Evolutionary conservation across 2,888 invertebrate species (phyloP), one percentile per base, ranked within the genome.

Genomic region (Mechanitis messenoides): DNA sequence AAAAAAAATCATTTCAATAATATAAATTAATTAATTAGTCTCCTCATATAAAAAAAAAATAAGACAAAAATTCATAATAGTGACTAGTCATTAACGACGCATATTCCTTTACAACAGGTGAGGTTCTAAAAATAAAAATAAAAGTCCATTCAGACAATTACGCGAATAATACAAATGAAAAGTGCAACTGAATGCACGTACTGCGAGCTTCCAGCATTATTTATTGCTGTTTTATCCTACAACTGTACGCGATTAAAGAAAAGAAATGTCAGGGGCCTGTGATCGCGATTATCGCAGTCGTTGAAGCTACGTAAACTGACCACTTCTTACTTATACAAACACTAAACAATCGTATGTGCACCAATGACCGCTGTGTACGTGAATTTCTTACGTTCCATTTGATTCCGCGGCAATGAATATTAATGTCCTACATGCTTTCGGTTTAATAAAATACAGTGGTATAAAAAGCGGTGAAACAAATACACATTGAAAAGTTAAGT

Each of bases 251-350:
- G 85, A 87, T 87, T 85, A 87, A 87, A 87, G 85, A 87, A 87
- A 87, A 87, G 84, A 87, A 87, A 85, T 83, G 83, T 85, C 87
- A 82, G 81, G 66, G 73, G 72, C 76, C 82, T 80, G 80, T 82
- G 85, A 85, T 87, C 85, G 84, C 82, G 87, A 86, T 87, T 87
- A 88, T 87, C 87, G 80, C 31, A 80, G 86, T 86, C 87, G 81
- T 79, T 81, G 84, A 79, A 81, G 81, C 80, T 79, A 79, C 78
- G 71, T 79, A 70, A 72, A 72, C 74, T 58, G 56, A 57, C 73
- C 75, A 73, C 74, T 73, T 67, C 71, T 69, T 70, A 68, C 66
- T 70, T 68, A 68, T 66, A 66, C 42, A 64, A 64, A 61, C 57
- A 42, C 28, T 61, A 70, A 63, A 65, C 55, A 62, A 58, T 45